Percentiles rank a stretch among this genome's conserved stretches.
Conservation (phyloP, 1,140 invertebrate genomes). For the Drosophila ohnishii region DNA sequence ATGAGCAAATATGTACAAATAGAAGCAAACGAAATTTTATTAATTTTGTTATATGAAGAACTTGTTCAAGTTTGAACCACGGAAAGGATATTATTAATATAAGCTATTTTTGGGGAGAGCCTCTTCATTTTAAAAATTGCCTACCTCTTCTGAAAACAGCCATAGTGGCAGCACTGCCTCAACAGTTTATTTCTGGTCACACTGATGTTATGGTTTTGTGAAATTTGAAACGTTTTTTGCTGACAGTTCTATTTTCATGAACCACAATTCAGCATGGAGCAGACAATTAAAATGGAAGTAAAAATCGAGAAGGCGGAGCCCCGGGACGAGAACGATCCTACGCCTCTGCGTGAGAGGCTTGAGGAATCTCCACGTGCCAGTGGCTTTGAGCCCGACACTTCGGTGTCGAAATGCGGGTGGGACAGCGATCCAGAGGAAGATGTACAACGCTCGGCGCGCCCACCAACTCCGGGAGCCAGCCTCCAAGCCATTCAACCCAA, state of each 20-base stretch:
- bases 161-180: too few relatives aligned
- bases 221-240: not conserved
- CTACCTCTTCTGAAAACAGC: too few relatives aligned
- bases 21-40: too few relatives aligned
- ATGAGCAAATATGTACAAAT: too few relatives aligned
- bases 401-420: slow-evolving; percentile 24
- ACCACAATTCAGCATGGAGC: slow-evolving; percentile 1
- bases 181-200: too few relatives aligned
- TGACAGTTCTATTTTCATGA: not conserved
- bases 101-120: too few relatives aligned
- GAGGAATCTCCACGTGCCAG: not conserved
- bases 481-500: not conserved
- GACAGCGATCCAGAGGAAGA: slow-evolving; percentile 34
- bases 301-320: not conserved
- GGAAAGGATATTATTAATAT: too few relatives aligned
- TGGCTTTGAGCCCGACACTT: not conserved
- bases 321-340: slow-evolving; percentile 33
- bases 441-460: not conserved
- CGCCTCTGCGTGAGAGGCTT: slow-evolving; percentile 26
- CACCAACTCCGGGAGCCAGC: slow-evolving; percentile 2
- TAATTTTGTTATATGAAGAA: too few relatives aligned
- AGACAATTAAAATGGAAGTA: slow-evolving; percentile 7
- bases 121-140: too few relatives aligned
- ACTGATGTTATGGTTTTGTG: not conserved
- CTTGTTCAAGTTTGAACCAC: too few relatives aligned